Evolutionary conservation across 2,113 vertebrate species (phyloP), one percentile per base, ranked within the genome.

Genomic region (Tamias sibiricus): DNA sequence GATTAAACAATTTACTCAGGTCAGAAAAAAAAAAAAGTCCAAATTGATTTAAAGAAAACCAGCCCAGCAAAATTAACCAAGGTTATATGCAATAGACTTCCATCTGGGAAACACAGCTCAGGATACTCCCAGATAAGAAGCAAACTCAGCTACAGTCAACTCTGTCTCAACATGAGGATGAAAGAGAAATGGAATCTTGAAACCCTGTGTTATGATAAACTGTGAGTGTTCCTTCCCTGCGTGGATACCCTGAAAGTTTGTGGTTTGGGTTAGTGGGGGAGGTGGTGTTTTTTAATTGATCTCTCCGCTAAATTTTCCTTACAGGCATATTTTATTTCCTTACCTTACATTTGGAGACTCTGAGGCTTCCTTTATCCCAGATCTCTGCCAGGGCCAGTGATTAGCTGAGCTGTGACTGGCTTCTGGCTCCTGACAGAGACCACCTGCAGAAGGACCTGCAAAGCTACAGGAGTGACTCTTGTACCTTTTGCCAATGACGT

Each of bases 301-400:
- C 30, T 95, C 71, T 80, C 69, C 4, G 57, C 86, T 94, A 88
- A 79, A 85, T 16, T 83, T 44, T 74, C 57, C 37, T 71, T 85
- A 91, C 6, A 16, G 11, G 30, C n/a, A 13, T 26, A 62, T 49
- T 87, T 86, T 28, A 28, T 54, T 69, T 62, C 54, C 44, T 86
- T 28, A 19, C n/a, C 80, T 95, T 72, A 52, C 4, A 92, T 4
- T 0, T 9, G n/a, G 35, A 30, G 22, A 47, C 26, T 42, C n/a
- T 19, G 62, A 30, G 76, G 19, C 30, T 20, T 88, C n/a, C 49
- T 85, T 49, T 49, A 35, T 77, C 44, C 16, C 49, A 74, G 14
- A 24, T 72, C 37, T 42, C 28, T 42, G n/a, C 19, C 1, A 40
- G 35, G 14, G 9, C n/a, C 14, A 37, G 42, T 30, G 40, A 47